These are phyloP conservation scores for Lipotes vexillifer DNA, from an alignment of 2,113 vertebrate genomes.

Conservation along the genomic window DNA sequence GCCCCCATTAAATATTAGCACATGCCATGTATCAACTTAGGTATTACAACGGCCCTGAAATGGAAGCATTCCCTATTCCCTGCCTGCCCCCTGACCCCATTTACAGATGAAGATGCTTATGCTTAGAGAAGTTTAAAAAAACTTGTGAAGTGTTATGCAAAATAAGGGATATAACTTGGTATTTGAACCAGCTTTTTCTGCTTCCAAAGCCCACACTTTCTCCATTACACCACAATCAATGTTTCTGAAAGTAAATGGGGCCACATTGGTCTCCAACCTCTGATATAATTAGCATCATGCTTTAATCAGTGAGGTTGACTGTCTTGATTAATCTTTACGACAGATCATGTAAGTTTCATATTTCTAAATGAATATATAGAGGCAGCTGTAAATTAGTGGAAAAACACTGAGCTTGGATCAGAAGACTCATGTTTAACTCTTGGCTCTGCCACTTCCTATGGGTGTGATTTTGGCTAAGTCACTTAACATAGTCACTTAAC, in stretches of 20 bases:
- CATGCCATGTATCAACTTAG: background rate
- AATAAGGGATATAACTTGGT: background rate
- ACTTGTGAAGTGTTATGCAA: background rate
- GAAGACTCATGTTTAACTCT: background rate
- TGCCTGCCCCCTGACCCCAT: background rate
- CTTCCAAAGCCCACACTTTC: conserved; percentile 56
- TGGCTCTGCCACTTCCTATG: background rate
- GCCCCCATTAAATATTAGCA: background rate
- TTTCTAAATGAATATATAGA: conserved; percentile 69
- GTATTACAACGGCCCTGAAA: background rate
- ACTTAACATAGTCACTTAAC: background rate
- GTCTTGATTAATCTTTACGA: conserved; percentile 74
- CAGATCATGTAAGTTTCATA: conserved; percentile 70
- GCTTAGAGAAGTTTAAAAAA: background rate
- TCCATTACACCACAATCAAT: conserved; percentile 65
- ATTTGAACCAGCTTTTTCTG: conserved; percentile 12
- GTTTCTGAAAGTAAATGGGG: conserved; percentile 65
- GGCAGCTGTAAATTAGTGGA: conserved; percentile 52
- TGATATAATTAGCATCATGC: conserved; percentile 65
- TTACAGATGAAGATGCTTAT: background rate
- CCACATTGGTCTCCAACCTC: conserved; percentile 55
- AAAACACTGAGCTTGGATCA: conserved; percentile 48
- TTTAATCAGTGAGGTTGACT: conserved; percentile 74
- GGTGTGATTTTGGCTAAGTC: conserved; percentile 32
- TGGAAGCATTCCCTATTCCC: background rate